phyloP scores from a whole-genome alignment of 1,140 invertebrate genomes.

The Atopsyche davidsoni region DNA sequence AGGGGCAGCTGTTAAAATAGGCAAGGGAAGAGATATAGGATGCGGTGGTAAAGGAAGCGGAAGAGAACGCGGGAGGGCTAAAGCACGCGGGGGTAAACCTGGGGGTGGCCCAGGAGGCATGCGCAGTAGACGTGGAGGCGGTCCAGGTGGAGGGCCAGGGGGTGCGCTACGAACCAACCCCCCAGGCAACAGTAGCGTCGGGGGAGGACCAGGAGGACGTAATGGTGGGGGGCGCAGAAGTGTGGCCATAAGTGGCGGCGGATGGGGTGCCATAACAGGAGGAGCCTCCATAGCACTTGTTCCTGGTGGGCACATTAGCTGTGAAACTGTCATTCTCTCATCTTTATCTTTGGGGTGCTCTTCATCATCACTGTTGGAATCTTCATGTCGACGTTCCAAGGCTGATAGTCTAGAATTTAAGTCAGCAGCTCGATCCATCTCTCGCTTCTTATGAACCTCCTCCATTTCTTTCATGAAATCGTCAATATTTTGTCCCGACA shows the following conservation, averaged over 20 bases:
- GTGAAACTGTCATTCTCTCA: conserved; percentile 35
- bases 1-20: conserved; percentile 73
- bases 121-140: conserved; percentile 39
- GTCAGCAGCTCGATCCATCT: conserved; percentile 59
- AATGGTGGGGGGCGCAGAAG: conserved; percentile 60
- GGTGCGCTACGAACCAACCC: conserved; percentile 45
- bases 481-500: conserved; percentile 86
- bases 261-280: conserved; percentile 30
- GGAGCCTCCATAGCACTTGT: conserved; percentile 26
- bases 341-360: conserved; percentile 20
- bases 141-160: conserved; percentile 64
- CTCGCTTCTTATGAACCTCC: conserved; percentile 70
- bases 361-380: conserved; percentile 39
- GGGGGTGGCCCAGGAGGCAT: conserved; percentile 43
- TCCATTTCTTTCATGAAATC: conserved; percentile 89
- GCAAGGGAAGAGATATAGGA: conserved; percentile 50
- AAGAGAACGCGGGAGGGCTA: conserved; percentile 46
- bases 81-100: conserved; percentile 47
- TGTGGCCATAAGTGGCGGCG: conserved; percentile 40
- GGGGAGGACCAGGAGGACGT: conserved; percentile 36
- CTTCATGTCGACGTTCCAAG: conserved; percentile 36
- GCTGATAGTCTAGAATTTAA: conserved; percentile 49
- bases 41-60: conserved; percentile 55
- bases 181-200: conserved; percentile 35
- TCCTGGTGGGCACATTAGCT: conserved; percentile 37